These are phyloP conservation scores for Nannobrachium achirus DNA, from an alignment of 2,113 vertebrate genomes.

Conservation along the genomic window DNA sequence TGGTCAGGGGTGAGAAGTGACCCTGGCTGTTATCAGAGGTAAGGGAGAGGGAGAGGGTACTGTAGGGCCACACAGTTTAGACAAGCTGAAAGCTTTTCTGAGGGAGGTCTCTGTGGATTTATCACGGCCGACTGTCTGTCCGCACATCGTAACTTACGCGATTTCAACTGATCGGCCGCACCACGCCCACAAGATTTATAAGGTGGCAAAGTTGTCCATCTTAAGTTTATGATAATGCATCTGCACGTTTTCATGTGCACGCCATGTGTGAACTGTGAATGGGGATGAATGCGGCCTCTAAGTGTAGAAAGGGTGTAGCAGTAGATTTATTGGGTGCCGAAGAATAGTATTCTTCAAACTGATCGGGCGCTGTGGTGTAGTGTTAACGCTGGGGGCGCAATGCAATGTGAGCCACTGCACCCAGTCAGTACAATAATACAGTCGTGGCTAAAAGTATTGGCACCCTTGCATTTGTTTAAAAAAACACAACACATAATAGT, in stretches of 20 bases:
- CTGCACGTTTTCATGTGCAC: background rate
- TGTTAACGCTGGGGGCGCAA: slow-evolving; percentile 45
- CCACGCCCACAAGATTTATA: slow-evolving; percentile 34
- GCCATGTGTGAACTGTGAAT: slow-evolving; percentile 30
- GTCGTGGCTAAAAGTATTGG: no score
- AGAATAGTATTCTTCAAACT: slow-evolving; percentile 45
- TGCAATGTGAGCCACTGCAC: slow-evolving; percentile 25
- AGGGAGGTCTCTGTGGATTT: background rate
- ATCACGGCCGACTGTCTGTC: slow-evolving; percentile 25
- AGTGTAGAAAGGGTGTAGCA: slow-evolving; percentile 12
- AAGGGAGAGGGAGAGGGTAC: background rate
- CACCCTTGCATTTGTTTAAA: no score
- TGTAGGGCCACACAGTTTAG: background rate
- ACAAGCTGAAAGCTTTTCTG: background rate
- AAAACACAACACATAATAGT: no score
- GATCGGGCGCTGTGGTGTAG: slow-evolving; percentile 30
- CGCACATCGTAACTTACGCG: slow-evolving; percentile 37
- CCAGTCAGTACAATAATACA: slow-evolving; percentile 60
- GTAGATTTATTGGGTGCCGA: slow-evolving; percentile 56
- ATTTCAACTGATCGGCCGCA: slow-evolving; percentile 30
- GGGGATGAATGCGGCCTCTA: slow-evolving; percentile 35
- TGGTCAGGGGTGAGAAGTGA: background rate
- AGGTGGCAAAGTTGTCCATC: slow-evolving; percentile 26
- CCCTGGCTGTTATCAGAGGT: background rate
- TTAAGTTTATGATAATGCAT: background rate